Conservation (phyloP, 2,888 invertebrate genomes). For the Napeogenes inachia region DNA sequence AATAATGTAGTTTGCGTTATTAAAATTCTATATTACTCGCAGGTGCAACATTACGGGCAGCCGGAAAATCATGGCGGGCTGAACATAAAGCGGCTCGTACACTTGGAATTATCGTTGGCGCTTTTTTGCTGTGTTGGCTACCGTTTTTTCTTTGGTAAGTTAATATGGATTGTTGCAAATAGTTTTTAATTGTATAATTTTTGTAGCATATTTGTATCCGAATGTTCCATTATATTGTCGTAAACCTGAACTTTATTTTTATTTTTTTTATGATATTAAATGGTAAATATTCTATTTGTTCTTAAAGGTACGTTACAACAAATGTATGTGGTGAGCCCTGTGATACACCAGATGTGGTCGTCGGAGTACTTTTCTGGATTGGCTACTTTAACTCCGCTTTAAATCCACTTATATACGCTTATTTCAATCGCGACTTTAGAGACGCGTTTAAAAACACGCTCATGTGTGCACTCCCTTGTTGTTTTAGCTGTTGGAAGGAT, state of each 20-base stretch:
- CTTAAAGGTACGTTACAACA: constrained; percentile 87
- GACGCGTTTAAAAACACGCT: constrained; percentile 96
- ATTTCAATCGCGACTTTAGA: constrained; percentile 97
- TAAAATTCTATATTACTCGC: constrained; percentile 30
- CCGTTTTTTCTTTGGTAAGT: constrained; percentile 97
- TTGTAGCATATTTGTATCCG: neutral
- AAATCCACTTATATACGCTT: constrained; percentile 96
- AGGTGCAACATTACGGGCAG: constrained; percentile 84
- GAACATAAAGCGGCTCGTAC: constrained; percentile 97
- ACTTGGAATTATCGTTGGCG: constrained; percentile 97
- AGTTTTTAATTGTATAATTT: neutral
- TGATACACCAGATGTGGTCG: constrained; percentile 89
- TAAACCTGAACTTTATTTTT: no score
- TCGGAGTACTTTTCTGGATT: constrained; percentile 96
- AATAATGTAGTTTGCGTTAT: neutral
- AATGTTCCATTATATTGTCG: neutral
- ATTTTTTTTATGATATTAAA: no score
- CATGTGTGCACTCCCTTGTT: constrained; percentile 90
- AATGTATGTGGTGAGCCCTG: constrained; percentile 90
- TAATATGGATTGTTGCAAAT: neutral
- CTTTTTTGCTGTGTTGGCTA: constrained; percentile 95
- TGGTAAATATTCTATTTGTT: constrained; percentile 4
- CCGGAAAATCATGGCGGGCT: constrained; percentile 89
- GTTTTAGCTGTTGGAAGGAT: constrained; percentile 85
- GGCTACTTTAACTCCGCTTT: constrained; percentile 98